Evolutionary conservation across 2,113 vertebrate species (phyloP).

Genomic region (Scartelaos histophorus): DNA sequence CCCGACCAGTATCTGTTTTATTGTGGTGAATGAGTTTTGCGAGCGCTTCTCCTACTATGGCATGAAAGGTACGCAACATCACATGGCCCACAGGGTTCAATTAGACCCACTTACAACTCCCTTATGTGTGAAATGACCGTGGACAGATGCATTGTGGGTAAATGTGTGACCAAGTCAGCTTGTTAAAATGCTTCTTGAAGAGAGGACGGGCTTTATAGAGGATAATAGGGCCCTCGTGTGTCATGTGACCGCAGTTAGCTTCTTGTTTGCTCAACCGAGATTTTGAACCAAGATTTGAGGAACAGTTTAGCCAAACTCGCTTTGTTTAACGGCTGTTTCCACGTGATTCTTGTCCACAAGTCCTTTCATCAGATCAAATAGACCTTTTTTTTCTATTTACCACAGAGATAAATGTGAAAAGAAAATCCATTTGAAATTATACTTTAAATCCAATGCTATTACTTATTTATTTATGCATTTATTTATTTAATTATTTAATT

Average conservation of each 20-base stretch:
- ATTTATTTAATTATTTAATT: too few relatives aligned
- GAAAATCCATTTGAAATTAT: too few relatives aligned
- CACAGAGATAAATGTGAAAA: too few relatives aligned
- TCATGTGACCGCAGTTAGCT: background rate
- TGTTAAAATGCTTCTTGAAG: background rate
- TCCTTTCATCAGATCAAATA: too few relatives aligned
- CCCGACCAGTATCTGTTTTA: conserved; percentile 91
- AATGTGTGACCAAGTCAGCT: background rate
- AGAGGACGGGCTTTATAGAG: background rate
- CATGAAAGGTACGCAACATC: conserved; percentile 88
- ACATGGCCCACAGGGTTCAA: background rate
- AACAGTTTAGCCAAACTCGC: too few relatives aligned
- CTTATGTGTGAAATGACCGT: background rate
- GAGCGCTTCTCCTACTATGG: conserved; percentile 99
- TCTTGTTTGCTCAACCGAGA: too few relatives aligned
- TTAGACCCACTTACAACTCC: background rate
- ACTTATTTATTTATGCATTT: too few relatives aligned
- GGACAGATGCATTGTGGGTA: background rate
- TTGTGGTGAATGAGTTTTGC: conserved; percentile 97
- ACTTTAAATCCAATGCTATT: too few relatives aligned
- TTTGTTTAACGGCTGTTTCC: too few relatives aligned
- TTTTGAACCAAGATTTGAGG: too few relatives aligned
- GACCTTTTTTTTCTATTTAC: too few relatives aligned
- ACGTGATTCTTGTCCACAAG: too few relatives aligned
- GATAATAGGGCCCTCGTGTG: background rate